These are phyloP conservation scores for Drosophila birchii DNA, from an alignment of 2,888 invertebrate species.

Conservation along the genomic window DNA sequence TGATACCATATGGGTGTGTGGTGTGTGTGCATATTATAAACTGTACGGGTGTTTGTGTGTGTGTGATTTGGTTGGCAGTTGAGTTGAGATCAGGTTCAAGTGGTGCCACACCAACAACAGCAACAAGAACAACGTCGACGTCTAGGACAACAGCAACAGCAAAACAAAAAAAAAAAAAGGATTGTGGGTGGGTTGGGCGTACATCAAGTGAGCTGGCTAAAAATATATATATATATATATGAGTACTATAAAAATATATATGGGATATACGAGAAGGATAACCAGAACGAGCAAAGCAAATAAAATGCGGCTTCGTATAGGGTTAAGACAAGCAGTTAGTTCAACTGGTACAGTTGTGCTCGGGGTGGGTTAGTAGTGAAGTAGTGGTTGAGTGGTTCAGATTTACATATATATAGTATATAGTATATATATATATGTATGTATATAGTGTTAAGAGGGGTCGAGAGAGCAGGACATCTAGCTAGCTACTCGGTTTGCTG, in stretches of 20 bases:
- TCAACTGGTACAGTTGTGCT: constrained; percentile 20
- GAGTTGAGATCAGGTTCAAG: constrained; percentile 44
- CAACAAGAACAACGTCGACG: constrained; percentile 18
- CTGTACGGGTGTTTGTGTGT: neutral
- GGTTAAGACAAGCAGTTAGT: constrained; percentile 23
- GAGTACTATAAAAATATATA: constrained; percentile 17
- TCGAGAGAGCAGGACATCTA: neutral
- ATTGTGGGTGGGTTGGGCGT: too few relatives aligned
- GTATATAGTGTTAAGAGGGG: constrained; percentile 1
- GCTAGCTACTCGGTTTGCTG: constrained; percentile 24
- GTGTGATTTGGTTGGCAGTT: constrained; percentile 24
- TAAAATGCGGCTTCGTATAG: constrained; percentile 23
- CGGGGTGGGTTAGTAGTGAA: constrained; percentile 3
- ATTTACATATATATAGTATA: neutral
- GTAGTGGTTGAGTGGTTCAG: constrained; percentile 1
- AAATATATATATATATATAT: constrained; percentile 27
- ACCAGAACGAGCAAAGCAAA: constrained; percentile 7
- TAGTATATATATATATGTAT: too few relatives aligned
- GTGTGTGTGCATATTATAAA: constrained; percentile 3
- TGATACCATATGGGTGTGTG: constrained; percentile 4
- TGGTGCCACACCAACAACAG: constrained; percentile 40
- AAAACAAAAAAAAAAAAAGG: constrained; percentile 9
- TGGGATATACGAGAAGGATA: constrained; percentile 7
- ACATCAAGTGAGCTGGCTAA: too few relatives aligned
- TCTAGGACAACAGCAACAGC: constrained; percentile 12